Conservation (phyloP, 2,888 invertebrate species). For the Brachylomia viminalis region DNA sequence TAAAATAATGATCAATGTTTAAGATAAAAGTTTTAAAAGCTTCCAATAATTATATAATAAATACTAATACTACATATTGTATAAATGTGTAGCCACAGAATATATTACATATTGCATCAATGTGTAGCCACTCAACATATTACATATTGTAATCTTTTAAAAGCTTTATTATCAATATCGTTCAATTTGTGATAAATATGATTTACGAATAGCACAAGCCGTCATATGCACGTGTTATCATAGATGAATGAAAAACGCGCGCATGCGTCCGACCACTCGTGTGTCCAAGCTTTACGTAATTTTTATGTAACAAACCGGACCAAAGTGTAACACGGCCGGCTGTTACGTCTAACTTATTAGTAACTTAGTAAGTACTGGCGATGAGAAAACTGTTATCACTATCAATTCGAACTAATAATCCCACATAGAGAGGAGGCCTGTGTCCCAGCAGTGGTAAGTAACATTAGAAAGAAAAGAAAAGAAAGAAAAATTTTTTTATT, state of each 20-base stretch:
- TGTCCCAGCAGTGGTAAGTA: no score
- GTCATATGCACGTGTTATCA: slow-evolving; percentile 54
- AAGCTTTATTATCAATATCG: background rate
- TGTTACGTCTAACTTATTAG: slow-evolving; percentile 68
- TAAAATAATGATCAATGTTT: background rate
- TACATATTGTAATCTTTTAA: no score
- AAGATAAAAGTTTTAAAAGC: background rate
- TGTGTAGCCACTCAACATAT: no score
- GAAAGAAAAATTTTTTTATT: no score
- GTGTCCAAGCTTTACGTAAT: slow-evolving; percentile 80
- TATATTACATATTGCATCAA: no score
- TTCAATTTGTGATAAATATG: background rate
- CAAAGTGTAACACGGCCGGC: slow-evolving; percentile 72
- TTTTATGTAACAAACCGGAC: slow-evolving; percentile 86
- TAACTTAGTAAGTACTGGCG: slow-evolving; percentile 59
- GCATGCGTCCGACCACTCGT: slow-evolving; percentile 54
- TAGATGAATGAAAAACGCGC: slow-evolving; percentile 64
- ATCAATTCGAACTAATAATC: background rate
- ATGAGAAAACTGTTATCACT: slow-evolving; percentile 35
- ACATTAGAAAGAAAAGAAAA: no score
- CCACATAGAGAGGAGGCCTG: no score
- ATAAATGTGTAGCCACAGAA: no score
- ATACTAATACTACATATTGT: no score
- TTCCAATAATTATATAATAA: background rate
- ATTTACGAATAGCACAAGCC: slow-evolving; percentile 19